phyloP scores from a whole-genome alignment of 2,113 vertebrate genomes.

The Pluvianellus socialis region DNA sequence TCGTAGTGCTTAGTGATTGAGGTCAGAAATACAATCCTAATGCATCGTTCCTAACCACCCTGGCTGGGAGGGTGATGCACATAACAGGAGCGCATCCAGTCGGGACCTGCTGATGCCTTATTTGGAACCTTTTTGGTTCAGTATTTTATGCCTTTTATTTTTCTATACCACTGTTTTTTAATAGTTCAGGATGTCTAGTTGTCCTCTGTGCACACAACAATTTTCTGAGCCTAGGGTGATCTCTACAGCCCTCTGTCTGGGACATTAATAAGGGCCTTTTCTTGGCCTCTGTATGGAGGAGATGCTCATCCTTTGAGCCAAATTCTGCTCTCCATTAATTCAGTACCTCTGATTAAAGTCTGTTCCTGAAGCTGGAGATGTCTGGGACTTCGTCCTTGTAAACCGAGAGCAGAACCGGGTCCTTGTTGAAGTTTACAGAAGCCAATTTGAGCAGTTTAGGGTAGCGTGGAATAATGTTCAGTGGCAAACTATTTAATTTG shows the following conservation, averaged over 20 bases:
- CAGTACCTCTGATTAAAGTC: conserved; percentile 36
- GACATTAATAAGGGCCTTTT: not conserved
- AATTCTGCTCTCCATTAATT: not conserved
- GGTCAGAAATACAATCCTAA: not conserved
- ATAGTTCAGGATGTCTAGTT: conserved; percentile 17
- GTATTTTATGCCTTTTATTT: conserved; percentile 53
- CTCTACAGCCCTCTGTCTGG: not conserved
- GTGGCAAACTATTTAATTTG: not conserved
- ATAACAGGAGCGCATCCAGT: not conserved
- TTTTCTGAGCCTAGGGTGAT: conserved; percentile 15
- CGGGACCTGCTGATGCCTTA: conserved; percentile 72
- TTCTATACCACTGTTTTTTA: conserved; percentile 64
- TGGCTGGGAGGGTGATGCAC: not conserved
- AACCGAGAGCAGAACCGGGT: not conserved
- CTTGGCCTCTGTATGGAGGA: not conserved
- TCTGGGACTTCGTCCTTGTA: not conserved
- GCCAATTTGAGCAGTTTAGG: not conserved
- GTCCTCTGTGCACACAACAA: conserved; percentile 4
- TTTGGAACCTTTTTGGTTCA: conserved; percentile 56
- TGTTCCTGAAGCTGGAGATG: not conserved
- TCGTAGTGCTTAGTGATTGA: not conserved
- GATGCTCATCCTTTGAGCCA: conserved; percentile 25
- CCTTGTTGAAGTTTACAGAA: conserved; percentile 25
- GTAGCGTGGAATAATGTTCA: not conserved
- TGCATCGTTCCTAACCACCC: not conserved